Evolutionary conservation across 1,140 invertebrate genomes (phyloP).

Genomic region (Eueides isabella): DNA sequence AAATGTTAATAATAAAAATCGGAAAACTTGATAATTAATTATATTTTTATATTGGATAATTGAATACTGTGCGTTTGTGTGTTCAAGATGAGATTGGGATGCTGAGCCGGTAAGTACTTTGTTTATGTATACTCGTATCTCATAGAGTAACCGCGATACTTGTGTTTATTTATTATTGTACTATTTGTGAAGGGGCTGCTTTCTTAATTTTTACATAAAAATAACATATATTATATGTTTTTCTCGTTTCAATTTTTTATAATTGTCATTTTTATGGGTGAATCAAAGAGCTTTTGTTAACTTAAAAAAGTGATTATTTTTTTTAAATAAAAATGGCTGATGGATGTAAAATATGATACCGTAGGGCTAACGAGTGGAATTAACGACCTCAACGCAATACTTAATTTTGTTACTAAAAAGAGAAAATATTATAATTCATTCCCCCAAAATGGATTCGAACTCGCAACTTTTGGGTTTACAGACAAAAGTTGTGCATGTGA

Average conservation of each 20-base stretch:
- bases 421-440: too few species aligned
- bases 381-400: too few species aligned
- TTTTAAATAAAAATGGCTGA: too few species aligned
- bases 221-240: neutral
- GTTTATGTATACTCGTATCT: conserved; percentile 37
- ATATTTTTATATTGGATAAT: neutral
- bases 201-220: neutral
- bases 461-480: too few species aligned
- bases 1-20: neutral
- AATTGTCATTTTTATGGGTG: too few species aligned
- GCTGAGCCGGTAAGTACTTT: conserved; percentile 51
- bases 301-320: too few species aligned
- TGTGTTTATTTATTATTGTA: conserved; percentile 20
- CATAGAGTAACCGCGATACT: conserved; percentile 27
- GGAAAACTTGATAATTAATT: neutral
- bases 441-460: too few species aligned
- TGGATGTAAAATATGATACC: too few species aligned
- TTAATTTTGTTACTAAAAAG: too few species aligned
- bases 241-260: neutral
- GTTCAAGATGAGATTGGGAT: conserved; percentile 33
- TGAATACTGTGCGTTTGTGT: neutral
- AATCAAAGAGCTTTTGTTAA: too few species aligned
- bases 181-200: neutral
- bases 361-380: too few species aligned
- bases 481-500: too few species aligned